Evolutionary conservation across 1,140 invertebrate genomes (phyloP).

Genomic region (Pseudomyrmex gracilis): DNA sequence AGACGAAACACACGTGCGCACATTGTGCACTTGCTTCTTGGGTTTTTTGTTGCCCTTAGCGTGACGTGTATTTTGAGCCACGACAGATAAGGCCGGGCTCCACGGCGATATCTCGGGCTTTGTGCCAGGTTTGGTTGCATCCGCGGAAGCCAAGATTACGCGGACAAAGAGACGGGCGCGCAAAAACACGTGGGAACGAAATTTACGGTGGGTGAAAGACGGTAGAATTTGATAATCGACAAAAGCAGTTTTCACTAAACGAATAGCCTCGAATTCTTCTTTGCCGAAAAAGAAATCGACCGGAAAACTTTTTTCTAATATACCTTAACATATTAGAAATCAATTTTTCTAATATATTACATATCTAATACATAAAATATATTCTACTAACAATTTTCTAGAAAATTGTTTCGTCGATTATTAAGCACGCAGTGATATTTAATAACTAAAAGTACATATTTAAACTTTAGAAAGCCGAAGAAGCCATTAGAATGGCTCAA

Average conservation of each 20-base stretch:
- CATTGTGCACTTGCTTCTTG: slow-evolving; percentile 18
- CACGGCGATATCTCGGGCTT: slow-evolving; percentile 45
- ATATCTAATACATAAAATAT: too few relatives aligned
- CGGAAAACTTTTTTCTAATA: too few relatives aligned
- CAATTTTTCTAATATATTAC: too few relatives aligned
- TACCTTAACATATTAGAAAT: too few relatives aligned
- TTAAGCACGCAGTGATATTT: too few relatives aligned
- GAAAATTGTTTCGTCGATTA: too few relatives aligned
- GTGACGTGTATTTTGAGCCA: slow-evolving; percentile 24
- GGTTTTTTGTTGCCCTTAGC: slow-evolving; percentile 40
- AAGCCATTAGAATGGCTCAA: too few relatives aligned
- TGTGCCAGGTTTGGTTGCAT: slow-evolving; percentile 53
- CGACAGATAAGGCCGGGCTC: slow-evolving; percentile 40
- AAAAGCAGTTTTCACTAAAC: neutral
- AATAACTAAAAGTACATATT: too few relatives aligned
- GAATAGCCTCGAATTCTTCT: neutral
- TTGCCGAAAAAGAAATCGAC: too few relatives aligned
- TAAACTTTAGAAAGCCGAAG: too few relatives aligned
- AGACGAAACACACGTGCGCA: slow-evolving; percentile 55
- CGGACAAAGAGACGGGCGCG: slow-evolving; percentile 26
- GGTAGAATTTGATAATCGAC: slow-evolving; percentile 11
- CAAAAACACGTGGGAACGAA: slow-evolving; percentile 28
- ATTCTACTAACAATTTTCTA: too few relatives aligned
- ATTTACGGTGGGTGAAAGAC: slow-evolving; percentile 34
- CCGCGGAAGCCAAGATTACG: neutral